These are phyloP conservation scores for Trachythela sp. DNA, from an alignment of 64 coral and sea anemone genomes.

Conservation along the genomic window DNA sequence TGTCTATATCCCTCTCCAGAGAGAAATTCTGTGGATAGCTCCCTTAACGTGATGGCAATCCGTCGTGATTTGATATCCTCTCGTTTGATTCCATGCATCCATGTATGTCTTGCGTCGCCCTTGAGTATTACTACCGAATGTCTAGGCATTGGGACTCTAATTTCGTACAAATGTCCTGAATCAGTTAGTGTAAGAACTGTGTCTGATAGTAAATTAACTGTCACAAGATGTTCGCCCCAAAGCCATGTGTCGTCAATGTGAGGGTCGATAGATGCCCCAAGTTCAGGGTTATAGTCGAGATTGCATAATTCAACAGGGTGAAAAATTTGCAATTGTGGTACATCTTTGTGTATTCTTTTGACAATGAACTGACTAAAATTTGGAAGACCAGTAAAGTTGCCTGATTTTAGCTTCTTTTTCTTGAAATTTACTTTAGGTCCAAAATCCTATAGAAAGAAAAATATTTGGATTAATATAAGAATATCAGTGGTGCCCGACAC, in stretches of 20 bases:
- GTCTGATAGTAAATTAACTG: slow-evolving; percentile 71
- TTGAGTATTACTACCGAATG: slow-evolving; percentile 65
- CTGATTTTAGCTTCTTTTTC: slow-evolving; percentile 79
- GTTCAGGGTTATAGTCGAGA: slow-evolving; percentile 70
- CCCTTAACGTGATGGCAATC: slow-evolving; percentile 86
- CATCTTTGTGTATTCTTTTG: slow-evolving; percentile 58
- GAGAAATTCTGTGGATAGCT: slow-evolving; percentile 65
- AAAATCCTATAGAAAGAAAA: slow-evolving; percentile 65
- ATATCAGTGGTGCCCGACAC: too few relatives aligned
- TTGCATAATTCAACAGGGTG: slow-evolving; percentile 85
- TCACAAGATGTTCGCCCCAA: slow-evolving; percentile 84
- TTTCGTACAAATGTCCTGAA: slow-evolving; percentile 25
- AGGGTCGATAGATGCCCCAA: slow-evolving; percentile 86
- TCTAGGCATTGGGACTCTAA: slow-evolving; percentile 64
- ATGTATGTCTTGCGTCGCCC: slow-evolving; percentile 69
- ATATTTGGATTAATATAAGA: not conserved
- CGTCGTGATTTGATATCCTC: slow-evolving; percentile 64
- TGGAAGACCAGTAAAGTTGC: slow-evolving; percentile 79
- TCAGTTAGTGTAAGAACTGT: slow-evolving; percentile 62
- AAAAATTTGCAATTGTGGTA: slow-evolving; percentile 57
- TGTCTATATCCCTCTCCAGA: slow-evolving; percentile 45
- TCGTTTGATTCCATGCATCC: slow-evolving; percentile 87
- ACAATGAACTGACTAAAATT: slow-evolving; percentile 70
- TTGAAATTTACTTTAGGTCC: slow-evolving; percentile 98
- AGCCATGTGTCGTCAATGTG: slow-evolving; percentile 95